Evolutionary conservation across 2,888 invertebrate genomes (phyloP).

Genomic region (Agrotis puta): DNA sequence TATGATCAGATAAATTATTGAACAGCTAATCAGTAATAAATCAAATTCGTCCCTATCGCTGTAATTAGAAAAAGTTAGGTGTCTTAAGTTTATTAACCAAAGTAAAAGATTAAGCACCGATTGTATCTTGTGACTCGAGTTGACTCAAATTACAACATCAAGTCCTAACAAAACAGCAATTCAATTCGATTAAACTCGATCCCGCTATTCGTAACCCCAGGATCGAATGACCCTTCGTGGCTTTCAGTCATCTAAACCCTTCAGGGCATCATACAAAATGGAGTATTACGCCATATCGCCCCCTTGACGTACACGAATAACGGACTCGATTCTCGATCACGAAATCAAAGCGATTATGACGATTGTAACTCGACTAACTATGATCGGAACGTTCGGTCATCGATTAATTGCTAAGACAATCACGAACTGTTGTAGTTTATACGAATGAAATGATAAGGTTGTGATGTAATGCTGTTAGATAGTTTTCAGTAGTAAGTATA

Average conservation of each 20-base stretch:
- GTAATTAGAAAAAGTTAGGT: not conserved
- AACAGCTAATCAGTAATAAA: not conserved
- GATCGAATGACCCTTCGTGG: slow-evolving; percentile 53
- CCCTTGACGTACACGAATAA: slow-evolving; percentile 76
- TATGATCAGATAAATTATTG: no score
- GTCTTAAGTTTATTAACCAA: no score
- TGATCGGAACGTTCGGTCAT: slow-evolving; percentile 60
- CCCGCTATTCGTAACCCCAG: slow-evolving; percentile 53
- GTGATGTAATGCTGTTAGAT: slow-evolving; percentile 36
- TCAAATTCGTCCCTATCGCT: not conserved
- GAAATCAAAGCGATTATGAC: slow-evolving; percentile 76
- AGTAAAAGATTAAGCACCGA: no score
- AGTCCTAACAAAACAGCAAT: slow-evolving; percentile 24
- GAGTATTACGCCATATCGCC: slow-evolving; percentile 70
- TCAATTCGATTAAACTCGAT: slow-evolving; percentile 46
- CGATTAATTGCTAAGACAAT: slow-evolving; percentile 76
- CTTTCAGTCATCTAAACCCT: slow-evolving; percentile 54
- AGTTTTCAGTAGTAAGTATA: not conserved
- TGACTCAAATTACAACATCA: slow-evolving; percentile 24
- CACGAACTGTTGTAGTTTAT: slow-evolving; percentile 72
- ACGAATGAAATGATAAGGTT: slow-evolving; percentile 38
- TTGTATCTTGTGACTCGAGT: no score
- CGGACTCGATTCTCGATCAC: slow-evolving; percentile 78
- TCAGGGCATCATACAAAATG: slow-evolving; percentile 49
- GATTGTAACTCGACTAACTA: slow-evolving; percentile 76